phyloP scores from a whole-genome alignment of 2,113 vertebrate genomes.

The Patagioenas fasciata region DNA sequence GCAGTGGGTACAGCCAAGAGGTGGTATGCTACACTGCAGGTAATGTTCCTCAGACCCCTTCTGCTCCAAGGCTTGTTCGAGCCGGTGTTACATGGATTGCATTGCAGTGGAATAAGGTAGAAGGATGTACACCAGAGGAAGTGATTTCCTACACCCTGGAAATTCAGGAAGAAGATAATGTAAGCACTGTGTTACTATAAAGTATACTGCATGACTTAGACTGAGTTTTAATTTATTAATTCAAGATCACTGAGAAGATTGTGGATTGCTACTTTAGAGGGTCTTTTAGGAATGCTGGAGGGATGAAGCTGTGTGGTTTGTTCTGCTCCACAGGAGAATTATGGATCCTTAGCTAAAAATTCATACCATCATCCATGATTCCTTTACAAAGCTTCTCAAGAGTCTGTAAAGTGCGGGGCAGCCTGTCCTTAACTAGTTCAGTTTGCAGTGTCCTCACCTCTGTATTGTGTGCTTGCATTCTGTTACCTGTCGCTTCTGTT shows the following conservation, averaged over 20 bases:
- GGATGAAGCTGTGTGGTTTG: neutral
- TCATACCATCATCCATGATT: neutral
- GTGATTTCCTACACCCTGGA: conserved; percentile 92
- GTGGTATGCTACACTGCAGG: conserved; percentile 93
- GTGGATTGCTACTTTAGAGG: neutral
- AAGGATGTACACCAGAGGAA: conserved; percentile 89
- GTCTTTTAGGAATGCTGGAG: neutral
- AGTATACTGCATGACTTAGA: neutral
- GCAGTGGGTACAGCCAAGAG: conserved; percentile 93
- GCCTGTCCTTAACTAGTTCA: neutral
- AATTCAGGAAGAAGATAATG: conserved; percentile 94
- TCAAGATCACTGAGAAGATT: neutral
- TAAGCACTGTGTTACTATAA: conserved; percentile 54
- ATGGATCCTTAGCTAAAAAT: neutral
- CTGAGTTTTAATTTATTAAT: neutral
- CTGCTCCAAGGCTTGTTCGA: conserved; percentile 88
- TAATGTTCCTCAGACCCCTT: conserved; percentile 89
- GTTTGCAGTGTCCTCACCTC: neutral
- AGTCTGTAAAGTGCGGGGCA: neutral
- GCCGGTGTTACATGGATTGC: conserved; percentile 92
- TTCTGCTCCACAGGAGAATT: conserved; percentile 15
- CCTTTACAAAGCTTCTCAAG: neutral
- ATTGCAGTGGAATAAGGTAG: conserved; percentile 92
- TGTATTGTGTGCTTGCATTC: neutral
- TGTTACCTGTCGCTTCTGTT: neutral